phyloP scores from a whole-genome alignment of 2,113 vertebrate species.

The Callorhinus ursinus region DNA sequence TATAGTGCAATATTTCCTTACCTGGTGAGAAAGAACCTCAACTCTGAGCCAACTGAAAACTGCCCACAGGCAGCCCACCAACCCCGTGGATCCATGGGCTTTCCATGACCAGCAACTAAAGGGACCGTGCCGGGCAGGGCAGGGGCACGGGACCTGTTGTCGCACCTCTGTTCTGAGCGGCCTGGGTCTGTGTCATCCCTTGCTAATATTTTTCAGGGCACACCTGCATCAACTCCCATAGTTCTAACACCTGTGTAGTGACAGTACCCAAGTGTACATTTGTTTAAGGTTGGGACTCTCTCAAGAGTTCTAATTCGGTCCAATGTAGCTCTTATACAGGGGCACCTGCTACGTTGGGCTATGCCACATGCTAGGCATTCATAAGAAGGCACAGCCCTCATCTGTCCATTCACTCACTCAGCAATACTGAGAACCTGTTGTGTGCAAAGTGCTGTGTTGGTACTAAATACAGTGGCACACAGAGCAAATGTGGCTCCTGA shows the following conservation, averaged over 20 bases:
- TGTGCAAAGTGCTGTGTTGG: background rate
- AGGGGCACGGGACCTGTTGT: too few relatives aligned
- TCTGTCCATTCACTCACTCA: background rate
- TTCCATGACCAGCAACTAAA: background rate
- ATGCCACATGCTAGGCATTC: background rate
- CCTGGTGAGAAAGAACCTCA: background rate
- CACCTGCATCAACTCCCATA: rapidly evolving
- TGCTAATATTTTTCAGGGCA: background rate
- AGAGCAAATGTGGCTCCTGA: background rate
- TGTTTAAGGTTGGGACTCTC: background rate
- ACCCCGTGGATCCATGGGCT: too few relatives aligned
- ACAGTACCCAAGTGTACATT: background rate
- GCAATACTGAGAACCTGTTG: background rate
- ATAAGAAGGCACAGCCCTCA: rapidly evolving
- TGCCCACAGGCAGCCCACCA: background rate
- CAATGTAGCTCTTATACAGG: background rate
- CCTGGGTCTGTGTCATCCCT: background rate
- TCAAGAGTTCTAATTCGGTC: background rate
- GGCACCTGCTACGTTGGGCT: too few relatives aligned
- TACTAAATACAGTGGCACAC: too few relatives aligned
- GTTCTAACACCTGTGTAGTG: background rate
- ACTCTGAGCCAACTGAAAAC: background rate
- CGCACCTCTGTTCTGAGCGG: rapidly evolving
- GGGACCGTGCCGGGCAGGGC: background rate
- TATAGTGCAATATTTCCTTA: background rate